These are phyloP conservation scores for Trachelus stipa DNA, from an alignment of 2,888 invertebrate species.

Conservation along the genomic window DNA sequence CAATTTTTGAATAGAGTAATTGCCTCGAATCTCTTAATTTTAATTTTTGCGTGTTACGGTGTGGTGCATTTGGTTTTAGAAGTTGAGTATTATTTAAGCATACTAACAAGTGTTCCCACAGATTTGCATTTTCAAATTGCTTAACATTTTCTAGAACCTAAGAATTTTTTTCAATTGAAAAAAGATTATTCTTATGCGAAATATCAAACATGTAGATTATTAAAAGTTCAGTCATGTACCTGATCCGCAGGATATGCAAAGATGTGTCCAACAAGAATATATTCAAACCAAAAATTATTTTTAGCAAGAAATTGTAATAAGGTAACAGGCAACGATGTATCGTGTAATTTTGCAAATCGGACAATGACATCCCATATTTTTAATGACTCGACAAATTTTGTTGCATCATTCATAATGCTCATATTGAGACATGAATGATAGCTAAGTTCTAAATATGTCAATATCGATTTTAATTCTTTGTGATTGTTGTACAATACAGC, in stretches of 20 bases:
- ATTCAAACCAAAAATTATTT: slow-evolving; percentile 77
- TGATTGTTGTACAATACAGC: slow-evolving; percentile 47
- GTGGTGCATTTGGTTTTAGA: slow-evolving; percentile 16
- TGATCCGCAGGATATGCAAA: slow-evolving; percentile 76
- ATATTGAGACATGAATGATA: slow-evolving; percentile 39
- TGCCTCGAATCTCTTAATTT: slow-evolving; percentile 62
- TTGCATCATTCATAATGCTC: slow-evolving; percentile 36
- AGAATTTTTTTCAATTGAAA: slow-evolving; percentile 8
- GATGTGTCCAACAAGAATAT: slow-evolving; percentile 77
- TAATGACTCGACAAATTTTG: slow-evolving; percentile 66
- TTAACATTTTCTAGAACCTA: slow-evolving; percentile 68
- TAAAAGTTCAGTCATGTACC: slow-evolving; percentile 56
- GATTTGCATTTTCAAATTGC: slow-evolving; percentile 70
- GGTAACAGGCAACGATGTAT: slow-evolving; percentile 71
- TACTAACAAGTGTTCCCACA: slow-evolving; percentile 71
- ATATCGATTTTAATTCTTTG: slow-evolving; percentile 43
- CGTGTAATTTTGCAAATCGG: slow-evolving; percentile 72
- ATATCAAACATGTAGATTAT: neutral
- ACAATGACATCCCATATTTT: slow-evolving; percentile 73
- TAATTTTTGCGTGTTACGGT: slow-evolving; percentile 29
- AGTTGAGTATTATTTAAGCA: slow-evolving; percentile 48
- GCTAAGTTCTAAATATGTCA: slow-evolving; percentile 50
- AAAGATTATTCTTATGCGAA: neutral
- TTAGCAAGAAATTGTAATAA: slow-evolving; percentile 73
- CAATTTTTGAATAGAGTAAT: slow-evolving; percentile 61